Conservation (phyloP, 2,888 invertebrate species). For the Aelia acuminata region DNA sequence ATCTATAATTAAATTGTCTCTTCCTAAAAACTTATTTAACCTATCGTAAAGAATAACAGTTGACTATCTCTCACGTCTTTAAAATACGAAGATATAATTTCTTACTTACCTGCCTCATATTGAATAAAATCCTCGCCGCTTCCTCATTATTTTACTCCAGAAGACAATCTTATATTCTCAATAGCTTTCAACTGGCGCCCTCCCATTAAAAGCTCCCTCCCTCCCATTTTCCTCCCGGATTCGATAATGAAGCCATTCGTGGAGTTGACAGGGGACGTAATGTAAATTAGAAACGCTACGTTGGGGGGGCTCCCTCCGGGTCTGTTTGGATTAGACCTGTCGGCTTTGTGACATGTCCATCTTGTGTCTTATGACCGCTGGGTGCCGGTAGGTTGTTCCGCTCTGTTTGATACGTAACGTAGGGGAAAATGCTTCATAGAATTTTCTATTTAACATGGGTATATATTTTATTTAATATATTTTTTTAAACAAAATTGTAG, state of each 20-base stretch:
- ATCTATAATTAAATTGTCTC: no score
- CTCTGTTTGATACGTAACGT: neutral
- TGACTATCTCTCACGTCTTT: no score
- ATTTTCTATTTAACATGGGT: no score
- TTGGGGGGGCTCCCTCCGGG: neutral
- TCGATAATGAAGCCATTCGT: conserved; percentile 31
- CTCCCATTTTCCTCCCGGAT: neutral
- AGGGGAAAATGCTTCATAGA: no score
- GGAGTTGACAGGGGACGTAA: conserved; percentile 19
- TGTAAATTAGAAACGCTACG: conserved; percentile 45
- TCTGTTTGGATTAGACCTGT: conserved; percentile 10
- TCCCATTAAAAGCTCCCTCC: neutral
- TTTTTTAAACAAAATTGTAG: no score
- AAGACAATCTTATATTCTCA: neutral
- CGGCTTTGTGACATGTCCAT: conserved; percentile 32
- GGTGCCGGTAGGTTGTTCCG: no score
- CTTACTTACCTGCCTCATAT: no score
- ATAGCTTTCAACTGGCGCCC: neutral
- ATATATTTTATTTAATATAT: no score
- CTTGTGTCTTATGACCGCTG: neutral
- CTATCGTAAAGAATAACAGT: no score
- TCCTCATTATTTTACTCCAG: neutral
- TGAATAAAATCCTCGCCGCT: neutral
- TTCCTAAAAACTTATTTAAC: no score
- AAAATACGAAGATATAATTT: no score